These are phyloP conservation scores for Apostichopus parvimensis DNA, from an alignment of 35 echinoderm and acorn worm genomes.

Conservation along the genomic window DNA sequence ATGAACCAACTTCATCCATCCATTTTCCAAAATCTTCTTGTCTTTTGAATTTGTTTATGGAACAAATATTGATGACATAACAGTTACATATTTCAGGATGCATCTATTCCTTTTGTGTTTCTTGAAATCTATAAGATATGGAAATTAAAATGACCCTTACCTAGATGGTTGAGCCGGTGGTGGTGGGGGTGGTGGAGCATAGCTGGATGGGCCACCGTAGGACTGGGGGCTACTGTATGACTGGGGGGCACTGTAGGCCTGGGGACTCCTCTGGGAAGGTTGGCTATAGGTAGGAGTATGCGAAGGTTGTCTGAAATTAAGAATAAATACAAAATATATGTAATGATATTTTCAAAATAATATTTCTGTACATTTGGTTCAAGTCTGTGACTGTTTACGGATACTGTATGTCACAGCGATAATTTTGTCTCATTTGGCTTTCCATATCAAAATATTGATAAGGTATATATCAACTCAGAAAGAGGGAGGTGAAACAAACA, in stretches of 20 bases:
- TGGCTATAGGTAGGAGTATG: slow-evolving; percentile 39
- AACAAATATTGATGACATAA: no score
- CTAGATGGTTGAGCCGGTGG: slow-evolving; percentile 19
- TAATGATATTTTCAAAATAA: no score
- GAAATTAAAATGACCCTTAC: not conserved
- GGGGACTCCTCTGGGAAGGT: slow-evolving; percentile 28
- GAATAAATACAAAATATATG: not conserved
- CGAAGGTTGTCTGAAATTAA: slow-evolving; percentile 12
- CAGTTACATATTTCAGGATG: no score
- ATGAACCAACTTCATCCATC: no score
- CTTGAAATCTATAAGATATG: no score
- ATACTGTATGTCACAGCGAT: not conserved
- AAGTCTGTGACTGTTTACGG: not conserved
- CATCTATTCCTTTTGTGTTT: no score
- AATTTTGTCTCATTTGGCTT: not conserved
- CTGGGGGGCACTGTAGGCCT: slow-evolving; percentile 33
- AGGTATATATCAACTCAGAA: not conserved
- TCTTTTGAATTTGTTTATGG: no score
- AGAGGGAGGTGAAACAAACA: not conserved
- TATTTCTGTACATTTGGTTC: not conserved
- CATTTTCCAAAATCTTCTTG: no score
- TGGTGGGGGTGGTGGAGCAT: slow-evolving; percentile 42
- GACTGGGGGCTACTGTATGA: slow-evolving; percentile 43
- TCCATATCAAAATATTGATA: no score
- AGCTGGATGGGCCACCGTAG: slow-evolving; percentile 28